A percentile compares a stretch with the other conserved stretches of the same genome.
Evolutionary conservation across 2,888 invertebrate species (phyloP).

Genomic region (Bombyx huttoni): DNA sequence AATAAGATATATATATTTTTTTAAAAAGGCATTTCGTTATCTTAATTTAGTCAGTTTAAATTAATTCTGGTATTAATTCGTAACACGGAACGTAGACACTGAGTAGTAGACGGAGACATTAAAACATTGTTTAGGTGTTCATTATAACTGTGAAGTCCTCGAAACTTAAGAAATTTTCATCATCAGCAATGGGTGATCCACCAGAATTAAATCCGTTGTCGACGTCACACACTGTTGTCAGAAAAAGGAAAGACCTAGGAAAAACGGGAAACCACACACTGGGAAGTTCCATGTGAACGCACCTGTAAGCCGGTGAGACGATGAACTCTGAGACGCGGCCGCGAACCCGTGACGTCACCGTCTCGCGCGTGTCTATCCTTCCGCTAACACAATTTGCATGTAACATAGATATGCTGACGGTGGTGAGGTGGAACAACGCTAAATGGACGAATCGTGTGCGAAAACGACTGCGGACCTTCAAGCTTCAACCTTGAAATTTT

Average conservation of each 20-base stretch:
- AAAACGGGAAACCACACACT: slow-evolving; percentile 29
- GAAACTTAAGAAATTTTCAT: no score
- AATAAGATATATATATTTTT: no score
- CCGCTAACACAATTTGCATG: not conserved
- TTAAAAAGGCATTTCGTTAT: no score
- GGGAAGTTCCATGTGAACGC: slow-evolving; percentile 38
- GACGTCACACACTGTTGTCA: slow-evolving; percentile 7
- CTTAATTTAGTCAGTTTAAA: no score
- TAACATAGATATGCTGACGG: not conserved
- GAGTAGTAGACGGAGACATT: no score
- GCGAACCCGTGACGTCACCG: slow-evolving; percentile 60
- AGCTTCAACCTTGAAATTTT: not conserved
- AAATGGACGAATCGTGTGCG: not conserved
- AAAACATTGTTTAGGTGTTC: no score
- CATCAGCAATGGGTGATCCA: no score
- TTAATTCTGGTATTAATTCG: no score
- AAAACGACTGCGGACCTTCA: not conserved
- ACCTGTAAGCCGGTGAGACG: slow-evolving; percentile 46
- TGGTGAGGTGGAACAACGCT: not conserved
- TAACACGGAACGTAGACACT: no score
- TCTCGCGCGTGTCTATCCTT: slow-evolving; percentile 39
- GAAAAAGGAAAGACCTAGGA: slow-evolving; percentile 22
- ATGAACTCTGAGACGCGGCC: slow-evolving; percentile 44
- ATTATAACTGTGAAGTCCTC: no score
- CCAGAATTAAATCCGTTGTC: no score